A percentile compares a stretch with the other conserved stretches of the same genome.
Evolutionary conservation across 2,113 vertebrate species (phyloP).

Genomic region (Marcusenius ussheri): DNA sequence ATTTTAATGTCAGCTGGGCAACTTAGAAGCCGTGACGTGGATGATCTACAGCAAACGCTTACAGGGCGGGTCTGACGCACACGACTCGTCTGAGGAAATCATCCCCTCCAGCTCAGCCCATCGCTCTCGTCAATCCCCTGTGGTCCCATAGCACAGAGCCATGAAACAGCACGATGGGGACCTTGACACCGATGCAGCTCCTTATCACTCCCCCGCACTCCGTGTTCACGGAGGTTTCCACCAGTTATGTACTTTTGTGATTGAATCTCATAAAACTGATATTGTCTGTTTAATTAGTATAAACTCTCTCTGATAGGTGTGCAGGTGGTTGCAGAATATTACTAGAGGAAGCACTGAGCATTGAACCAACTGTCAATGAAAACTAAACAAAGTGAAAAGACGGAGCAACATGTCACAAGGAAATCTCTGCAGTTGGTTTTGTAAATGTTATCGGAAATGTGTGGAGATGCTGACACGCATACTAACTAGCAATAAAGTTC

Average conservation of each 20-base stretch:
- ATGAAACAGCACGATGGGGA: conserved; percentile 58
- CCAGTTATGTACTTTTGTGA: conserved; percentile 28
- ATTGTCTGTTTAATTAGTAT: conserved; percentile 46
- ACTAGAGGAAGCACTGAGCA: not conserved
- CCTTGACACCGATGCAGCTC: conserved; percentile 48
- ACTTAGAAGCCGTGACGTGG: not conserved
- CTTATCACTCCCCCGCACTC: conserved; percentile 60
- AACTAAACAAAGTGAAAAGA: not conserved
- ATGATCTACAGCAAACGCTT: not conserved
- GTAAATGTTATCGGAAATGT: not conserved
- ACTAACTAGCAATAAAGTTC: not conserved
- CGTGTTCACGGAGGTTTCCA: conserved; percentile 49
- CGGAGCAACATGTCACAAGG: not conserved
- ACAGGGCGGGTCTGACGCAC: not conserved
- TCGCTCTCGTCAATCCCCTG: not conserved
- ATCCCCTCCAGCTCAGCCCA: not conserved
- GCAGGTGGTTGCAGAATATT: conserved; percentile 34
- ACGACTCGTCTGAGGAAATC: not conserved
- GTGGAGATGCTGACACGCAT: not conserved
- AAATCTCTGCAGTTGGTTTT: not conserved
- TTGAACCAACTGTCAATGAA: not conserved
- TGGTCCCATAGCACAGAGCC: conserved; percentile 48
- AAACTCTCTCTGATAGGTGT: conserved; percentile 39
- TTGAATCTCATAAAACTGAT: conserved; percentile 37
- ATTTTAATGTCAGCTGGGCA: not conserved